Conservation (phyloP, 2,797 vertebrate species). For the Avahi laniger region DNA sequence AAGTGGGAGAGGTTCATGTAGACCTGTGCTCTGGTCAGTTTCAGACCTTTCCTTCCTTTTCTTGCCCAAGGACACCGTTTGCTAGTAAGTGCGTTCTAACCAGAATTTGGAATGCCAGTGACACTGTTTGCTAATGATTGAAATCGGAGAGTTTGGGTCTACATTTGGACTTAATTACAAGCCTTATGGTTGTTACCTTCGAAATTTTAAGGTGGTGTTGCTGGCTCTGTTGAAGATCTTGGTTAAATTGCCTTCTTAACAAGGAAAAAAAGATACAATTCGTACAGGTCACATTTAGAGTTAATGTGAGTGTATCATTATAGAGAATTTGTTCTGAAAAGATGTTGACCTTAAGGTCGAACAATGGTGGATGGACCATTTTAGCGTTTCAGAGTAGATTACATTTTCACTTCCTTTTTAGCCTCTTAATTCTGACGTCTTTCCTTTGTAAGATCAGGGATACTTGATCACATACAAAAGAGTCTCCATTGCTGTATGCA, state of each 20-base stretch:
- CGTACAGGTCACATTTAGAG: not conserved
- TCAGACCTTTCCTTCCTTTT: slow-evolving; percentile 6
- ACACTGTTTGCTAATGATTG: not conserved
- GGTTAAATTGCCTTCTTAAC: not conserved
- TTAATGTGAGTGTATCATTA: not conserved
- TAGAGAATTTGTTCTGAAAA: slow-evolving; percentile 43
- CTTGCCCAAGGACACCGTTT: slow-evolving; percentile 49
- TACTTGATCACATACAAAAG: not conserved
- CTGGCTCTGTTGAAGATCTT: not conserved
- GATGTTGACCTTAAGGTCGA: not conserved
- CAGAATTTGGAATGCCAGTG: slow-evolving; percentile 22
- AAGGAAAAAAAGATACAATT: not conserved
- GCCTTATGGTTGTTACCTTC: not conserved
- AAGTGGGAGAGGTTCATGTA: not conserved
- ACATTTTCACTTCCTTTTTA: slow-evolving; percentile 7
- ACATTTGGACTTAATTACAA: not conserved
- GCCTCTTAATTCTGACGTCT: not conserved
- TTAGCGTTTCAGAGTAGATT: slow-evolving; percentile 28
- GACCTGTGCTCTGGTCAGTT: not conserved
- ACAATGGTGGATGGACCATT: slow-evolving; percentile 9
- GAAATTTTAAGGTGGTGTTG: slow-evolving; percentile 24
- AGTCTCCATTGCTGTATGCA: not conserved
- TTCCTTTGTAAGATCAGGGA: not conserved
- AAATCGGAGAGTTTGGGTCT: not conserved
- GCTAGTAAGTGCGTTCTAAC: slow-evolving; percentile 23